Evolutionary conservation across 2,888 invertebrate genomes (phyloP).

Genomic region (Drosophila infuscata): DNA sequence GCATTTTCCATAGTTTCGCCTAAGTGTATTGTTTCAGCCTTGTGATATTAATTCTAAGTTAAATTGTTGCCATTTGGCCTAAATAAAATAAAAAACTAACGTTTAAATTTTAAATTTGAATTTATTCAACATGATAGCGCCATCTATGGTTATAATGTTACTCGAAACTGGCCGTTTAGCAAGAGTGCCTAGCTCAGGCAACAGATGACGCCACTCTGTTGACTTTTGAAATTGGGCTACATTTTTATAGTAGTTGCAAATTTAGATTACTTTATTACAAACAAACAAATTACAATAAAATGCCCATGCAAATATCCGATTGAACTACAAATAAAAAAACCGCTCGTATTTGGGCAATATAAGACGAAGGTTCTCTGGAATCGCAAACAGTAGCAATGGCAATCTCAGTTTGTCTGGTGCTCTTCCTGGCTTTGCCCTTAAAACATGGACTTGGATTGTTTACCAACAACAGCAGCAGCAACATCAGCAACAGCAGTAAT

Average conservation of each 20-base stretch:
- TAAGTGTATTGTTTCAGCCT: constrained; percentile 30
- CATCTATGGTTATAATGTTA: constrained; percentile 2
- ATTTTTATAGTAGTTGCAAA: constrained; percentile 18
- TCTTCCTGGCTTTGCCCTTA: constrained; percentile 13
- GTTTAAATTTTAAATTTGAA: constrained; percentile 9
- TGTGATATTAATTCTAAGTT: constrained; percentile 58
- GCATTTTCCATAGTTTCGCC: constrained; percentile 38
- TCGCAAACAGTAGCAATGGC: constrained; percentile 23
- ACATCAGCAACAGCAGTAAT: constrained; percentile 16
- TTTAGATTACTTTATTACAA: constrained; percentile 33
- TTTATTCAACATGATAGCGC: neutral
- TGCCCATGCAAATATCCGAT: constrained; percentile 52
- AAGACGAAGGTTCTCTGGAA: constrained; percentile 8
- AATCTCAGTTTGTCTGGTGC: constrained; percentile 12
- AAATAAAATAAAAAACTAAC: constrained; percentile 34
- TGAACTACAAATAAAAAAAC: constrained; percentile 40
- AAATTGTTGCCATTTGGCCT: constrained; percentile 47
- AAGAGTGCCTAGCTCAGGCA: neutral
- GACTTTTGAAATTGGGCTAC: constrained; percentile 38
- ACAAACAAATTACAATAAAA: constrained; percentile 56
- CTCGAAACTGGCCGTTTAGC: neutral
- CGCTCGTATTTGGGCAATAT: constrained; percentile 23
- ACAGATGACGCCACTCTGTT: constrained; percentile 36
- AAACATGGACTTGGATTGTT: neutral
- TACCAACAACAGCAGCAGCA: constrained; percentile 6